phyloP scores from a whole-genome alignment of 2,888 invertebrate genomes.

The Pristionchus arcanus region DNA sequence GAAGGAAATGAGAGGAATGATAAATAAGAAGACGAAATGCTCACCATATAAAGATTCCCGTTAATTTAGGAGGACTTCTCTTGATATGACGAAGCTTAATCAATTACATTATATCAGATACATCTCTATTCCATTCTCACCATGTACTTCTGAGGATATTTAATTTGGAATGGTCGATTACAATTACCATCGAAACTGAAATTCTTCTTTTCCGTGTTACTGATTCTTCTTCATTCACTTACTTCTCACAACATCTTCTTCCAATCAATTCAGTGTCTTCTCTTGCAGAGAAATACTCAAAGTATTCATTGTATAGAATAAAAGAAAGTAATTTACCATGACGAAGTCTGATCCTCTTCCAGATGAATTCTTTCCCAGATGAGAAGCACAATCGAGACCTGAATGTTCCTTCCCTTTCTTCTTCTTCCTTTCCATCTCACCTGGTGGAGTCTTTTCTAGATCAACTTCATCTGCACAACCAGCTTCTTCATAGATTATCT shows the following conservation, averaged over 20 bases:
- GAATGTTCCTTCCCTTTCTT: neutral
- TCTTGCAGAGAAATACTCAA: neutral
- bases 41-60: neutral
- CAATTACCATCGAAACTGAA: conserved; percentile 2
- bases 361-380: neutral
- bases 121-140: neutral
- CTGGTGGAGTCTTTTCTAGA: neutral
- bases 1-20: neutral
- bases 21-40: neutral
- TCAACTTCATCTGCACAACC: conserved; percentile 26
- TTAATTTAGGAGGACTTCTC: neutral
- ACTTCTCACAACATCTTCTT: conserved; percentile 25
- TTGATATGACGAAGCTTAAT: conserved; percentile 11
- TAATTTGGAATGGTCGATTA: neutral
- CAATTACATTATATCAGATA: neutral
- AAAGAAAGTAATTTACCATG: neutral
- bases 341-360: conserved; percentile 13
- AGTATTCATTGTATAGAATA: neutral
- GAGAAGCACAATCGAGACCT: conserved; percentile 2
- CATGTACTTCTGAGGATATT: conserved; percentile 31
- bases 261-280: conserved; percentile 11
- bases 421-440: neutral
- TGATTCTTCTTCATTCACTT: neutral
- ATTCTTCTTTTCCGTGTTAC: neutral
- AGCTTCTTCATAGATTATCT: neutral